Evolutionary conservation across 2,888 invertebrate species (phyloP), one percentile per base, ranked within the genome.

Genomic region (Ophioninae sp.): DNA sequence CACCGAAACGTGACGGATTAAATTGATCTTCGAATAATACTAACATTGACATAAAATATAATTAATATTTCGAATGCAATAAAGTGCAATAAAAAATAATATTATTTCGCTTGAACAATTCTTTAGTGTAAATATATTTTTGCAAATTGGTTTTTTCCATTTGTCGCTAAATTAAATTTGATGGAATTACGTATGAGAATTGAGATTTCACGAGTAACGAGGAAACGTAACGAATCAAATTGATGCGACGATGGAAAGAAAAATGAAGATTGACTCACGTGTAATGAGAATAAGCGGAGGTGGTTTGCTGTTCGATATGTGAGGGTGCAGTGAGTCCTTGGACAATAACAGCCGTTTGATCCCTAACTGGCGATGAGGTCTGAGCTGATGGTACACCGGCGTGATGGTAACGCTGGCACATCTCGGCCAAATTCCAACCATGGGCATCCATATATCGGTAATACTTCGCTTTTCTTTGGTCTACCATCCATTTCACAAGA

Each of bases 351-450:
- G 88, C 87, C 77, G 89, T 86, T 80, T 91, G 90, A 82, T 93
- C 92, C 87, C 92, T 92, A 91, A 89, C 91, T 88, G 93, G 91
- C 81, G 93, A 92, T 81, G 92, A 90, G 88, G 89, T 91, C 88
- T 92, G 92, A 73, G 87, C 89, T 87, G 89, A 88, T 86, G 91
- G 91, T 90, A 91, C 89, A 89, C 90, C 91, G 88, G 91, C 91
- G 90, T 93, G 93, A 90, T 93, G 93, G 89, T 93, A 93, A 87
- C 93, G 93, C 92, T 93, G 93, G 92, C 93, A 93, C 93, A 93
- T 93, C 89, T 93, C 93, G 92, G 93, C 93, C 93, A 93, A 92
- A 89, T 93, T 93, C 93, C 93, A 93, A 89, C 93, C 93, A 93
- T 93, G 93, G 92, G 93, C 92, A 92, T 93, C 93, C 93, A 93